Evolutionary conservation across 2,113 vertebrate species (phyloP).

Genomic region (Amblyornis subalaris): DNA sequence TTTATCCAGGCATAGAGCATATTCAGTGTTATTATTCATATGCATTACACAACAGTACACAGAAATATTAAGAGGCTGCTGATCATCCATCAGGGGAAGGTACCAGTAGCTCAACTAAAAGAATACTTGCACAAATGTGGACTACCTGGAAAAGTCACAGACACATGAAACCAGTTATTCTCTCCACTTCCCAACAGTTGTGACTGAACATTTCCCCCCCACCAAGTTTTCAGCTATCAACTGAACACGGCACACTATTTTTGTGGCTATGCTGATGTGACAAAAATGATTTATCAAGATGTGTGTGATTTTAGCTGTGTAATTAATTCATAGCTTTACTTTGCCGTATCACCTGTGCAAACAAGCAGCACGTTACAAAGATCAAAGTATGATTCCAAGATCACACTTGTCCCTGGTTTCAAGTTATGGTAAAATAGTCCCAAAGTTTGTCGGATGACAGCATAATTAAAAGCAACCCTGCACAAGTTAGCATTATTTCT

Average conservation of each 20-base stretch:
- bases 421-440: not conserved
- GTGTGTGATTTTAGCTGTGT: not conserved
- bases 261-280: not conserved
- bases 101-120: not conserved
- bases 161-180: not conserved
- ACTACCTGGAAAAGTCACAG: not conserved
- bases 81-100: not conserved
- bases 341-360: not conserved
- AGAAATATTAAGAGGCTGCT: not conserved
- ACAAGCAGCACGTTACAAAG: not conserved
- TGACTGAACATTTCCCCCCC: not conserved
- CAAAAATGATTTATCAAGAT: not conserved
- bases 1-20: not conserved
- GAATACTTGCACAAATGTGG: not conserved
- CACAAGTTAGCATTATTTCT: not conserved
- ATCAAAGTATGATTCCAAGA: not conserved
- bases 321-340: not conserved
- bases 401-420: not conserved
- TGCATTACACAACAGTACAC: not conserved
- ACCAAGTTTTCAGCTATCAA: not conserved
- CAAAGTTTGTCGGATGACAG: not conserved
- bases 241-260: not conserved
- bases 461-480: constrained; percentile 8
- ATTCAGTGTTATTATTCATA: not conserved
- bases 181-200: not conserved